These are phyloP conservation scores for Protodeltote pygarga DNA, from an alignment of 2,888 invertebrate genomes.

Conservation along the genomic window DNA sequence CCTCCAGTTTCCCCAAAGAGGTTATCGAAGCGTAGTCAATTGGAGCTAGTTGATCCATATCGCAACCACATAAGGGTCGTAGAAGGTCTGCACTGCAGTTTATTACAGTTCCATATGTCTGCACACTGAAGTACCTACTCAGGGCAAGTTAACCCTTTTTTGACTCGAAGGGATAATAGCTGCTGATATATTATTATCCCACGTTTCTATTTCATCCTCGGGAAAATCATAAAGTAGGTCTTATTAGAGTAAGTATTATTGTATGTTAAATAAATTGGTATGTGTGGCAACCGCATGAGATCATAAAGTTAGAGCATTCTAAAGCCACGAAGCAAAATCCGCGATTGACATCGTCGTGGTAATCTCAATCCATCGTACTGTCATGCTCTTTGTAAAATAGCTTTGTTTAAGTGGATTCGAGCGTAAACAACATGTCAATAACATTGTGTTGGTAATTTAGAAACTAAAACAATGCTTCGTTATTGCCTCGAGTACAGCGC, in stretches of 20 bases:
- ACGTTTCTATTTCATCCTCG: slow-evolving; percentile 7
- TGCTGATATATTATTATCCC: slow-evolving; percentile 2
- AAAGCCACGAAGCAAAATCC: slow-evolving; percentile 9
- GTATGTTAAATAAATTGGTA: slow-evolving; percentile 21
- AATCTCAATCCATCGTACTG: slow-evolving; percentile 14
- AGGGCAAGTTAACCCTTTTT: slow-evolving; percentile 10
- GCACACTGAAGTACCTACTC: slow-evolving; percentile 4
- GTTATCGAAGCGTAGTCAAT: slow-evolving; percentile 1
- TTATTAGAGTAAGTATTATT: slow-evolving; percentile 1
- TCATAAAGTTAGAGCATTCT: slow-evolving; percentile 14
- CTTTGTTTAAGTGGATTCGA: slow-evolving; percentile 24
- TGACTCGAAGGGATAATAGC: neutral
- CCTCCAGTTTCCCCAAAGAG: slow-evolving; percentile 19
- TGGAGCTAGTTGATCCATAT: slow-evolving; percentile 12
- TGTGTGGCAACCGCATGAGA: slow-evolving; percentile 5
- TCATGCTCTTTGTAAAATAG: slow-evolving; percentile 25
- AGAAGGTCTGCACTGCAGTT: neutral
- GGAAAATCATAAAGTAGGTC: neutral
- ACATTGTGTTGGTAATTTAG: slow-evolving; percentile 19
- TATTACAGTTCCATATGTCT: slow-evolving; percentile 7
- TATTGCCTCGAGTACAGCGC: slow-evolving; percentile 1
- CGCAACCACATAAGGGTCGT: neutral
- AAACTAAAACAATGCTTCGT: slow-evolving; percentile 19
- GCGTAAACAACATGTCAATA: slow-evolving; percentile 30
- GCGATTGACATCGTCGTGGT: slow-evolving; percentile 10